phyloP scores from a whole-genome alignment of 2,888 invertebrate genomes.

The Frankliniella fusca region DNA sequence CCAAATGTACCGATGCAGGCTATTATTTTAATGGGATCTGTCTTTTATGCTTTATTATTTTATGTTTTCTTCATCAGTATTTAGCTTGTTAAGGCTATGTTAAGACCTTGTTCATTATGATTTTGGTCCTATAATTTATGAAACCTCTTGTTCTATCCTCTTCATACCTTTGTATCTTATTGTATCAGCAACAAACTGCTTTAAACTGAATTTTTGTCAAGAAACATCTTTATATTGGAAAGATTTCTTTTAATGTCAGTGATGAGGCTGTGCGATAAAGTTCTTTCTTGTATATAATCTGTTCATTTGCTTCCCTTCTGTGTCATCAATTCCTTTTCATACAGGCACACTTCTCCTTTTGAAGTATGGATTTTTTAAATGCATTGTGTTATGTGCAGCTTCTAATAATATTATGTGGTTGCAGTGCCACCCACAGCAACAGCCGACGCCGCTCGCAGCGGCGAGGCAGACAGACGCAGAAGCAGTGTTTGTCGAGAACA shows the following conservation, averaged over 20 bases:
- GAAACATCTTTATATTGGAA: neutral
- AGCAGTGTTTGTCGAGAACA: conserved; percentile 25
- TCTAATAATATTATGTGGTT: neutral
- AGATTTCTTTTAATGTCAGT: neutral
- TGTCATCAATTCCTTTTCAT: neutral
- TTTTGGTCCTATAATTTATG: too few relatives aligned
- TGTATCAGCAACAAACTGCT: too few relatives aligned
- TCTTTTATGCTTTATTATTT: neutral
- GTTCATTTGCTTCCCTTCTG: neutral
- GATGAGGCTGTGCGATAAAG: neutral
- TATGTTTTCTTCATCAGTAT: neutral
- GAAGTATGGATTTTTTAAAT: neutral
- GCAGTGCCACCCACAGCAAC: conserved; percentile 7
- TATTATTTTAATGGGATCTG: neutral
- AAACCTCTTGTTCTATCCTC: too few relatives aligned
- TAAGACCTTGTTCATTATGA: neutral
- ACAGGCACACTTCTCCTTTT: neutral
- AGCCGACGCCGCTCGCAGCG: conserved; percentile 1
- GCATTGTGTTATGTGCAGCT: neutral
- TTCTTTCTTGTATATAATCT: neutral
- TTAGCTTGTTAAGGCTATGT: neutral
- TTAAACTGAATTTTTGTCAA: too few relatives aligned
- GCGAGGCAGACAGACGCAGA: neutral
- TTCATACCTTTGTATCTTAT: too few relatives aligned
- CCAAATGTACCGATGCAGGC: neutral